Conservation (phyloP, 2,113 vertebrate species). For the Pedionomus torquatus region DNA sequence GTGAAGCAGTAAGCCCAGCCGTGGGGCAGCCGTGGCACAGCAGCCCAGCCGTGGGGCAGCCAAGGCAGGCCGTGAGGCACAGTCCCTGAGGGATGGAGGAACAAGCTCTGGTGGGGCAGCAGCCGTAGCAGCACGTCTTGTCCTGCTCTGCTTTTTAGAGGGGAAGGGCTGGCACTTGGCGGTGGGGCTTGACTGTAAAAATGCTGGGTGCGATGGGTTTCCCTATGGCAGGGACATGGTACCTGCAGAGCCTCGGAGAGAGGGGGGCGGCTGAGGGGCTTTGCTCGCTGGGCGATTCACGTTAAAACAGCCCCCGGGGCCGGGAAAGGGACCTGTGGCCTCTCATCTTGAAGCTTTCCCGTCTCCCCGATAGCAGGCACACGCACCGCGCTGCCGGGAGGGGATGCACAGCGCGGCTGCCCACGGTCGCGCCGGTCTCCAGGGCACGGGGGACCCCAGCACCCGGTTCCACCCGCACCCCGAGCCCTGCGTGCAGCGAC, state of each 20-base stretch:
- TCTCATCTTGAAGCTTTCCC: neutral
- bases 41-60: neutral
- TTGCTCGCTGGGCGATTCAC: neutral
- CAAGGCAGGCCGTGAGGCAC: neutral
- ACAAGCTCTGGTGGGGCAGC: neutral
- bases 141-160: neutral
- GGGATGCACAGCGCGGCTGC: neutral
- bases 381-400: neutral
- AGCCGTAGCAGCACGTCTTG: neutral
- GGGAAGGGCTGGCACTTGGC: neutral
- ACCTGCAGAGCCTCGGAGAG: neutral
- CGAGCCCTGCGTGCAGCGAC: neutral
- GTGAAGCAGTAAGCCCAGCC: rapidly evolving
- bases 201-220: neutral
- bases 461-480: neutral
- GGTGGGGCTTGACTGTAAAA: neutral
- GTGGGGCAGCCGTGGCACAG: neutral
- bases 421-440: neutral
- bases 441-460: neutral
- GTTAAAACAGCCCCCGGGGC: neutral
- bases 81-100: neutral
- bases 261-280: neutral
- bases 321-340: neutral
- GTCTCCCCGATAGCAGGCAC: too few species aligned
- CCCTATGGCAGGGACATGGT: neutral